A percentile compares a stretch with the other conserved stretches of the same genome.
These are phyloP conservation scores for Meandrusa payeni DNA, from an alignment of 2,888 invertebrate species.

Conservation along the genomic window DNA sequence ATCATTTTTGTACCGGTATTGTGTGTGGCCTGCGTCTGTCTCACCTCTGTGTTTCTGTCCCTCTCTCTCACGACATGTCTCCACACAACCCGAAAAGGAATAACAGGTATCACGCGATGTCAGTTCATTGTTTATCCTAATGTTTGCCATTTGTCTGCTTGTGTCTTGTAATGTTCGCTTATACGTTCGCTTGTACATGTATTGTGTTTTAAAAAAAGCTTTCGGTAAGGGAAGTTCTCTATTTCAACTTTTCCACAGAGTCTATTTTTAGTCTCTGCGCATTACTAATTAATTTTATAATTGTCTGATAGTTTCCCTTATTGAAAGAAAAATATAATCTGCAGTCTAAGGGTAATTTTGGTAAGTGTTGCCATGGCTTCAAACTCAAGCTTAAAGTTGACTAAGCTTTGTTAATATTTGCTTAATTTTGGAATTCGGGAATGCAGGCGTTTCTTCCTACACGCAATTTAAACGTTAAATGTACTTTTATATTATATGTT, in stretches of 20 bases:
- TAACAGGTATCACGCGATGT: slow-evolving; percentile 75
- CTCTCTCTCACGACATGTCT: slow-evolving; percentile 76
- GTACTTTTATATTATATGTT: too few species aligned
- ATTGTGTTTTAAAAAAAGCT: background rate
- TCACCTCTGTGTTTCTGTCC: slow-evolving; percentile 80
- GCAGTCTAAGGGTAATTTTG: background rate
- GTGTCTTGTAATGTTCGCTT: slow-evolving; percentile 69
- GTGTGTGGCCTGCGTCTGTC: slow-evolving; percentile 76
- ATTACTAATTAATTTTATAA: too few species aligned
- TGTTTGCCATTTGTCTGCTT: slow-evolving; percentile 57
- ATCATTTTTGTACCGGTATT: slow-evolving; percentile 26
- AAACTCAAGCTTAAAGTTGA: slow-evolving; percentile 1
- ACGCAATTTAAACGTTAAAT: too few species aligned
- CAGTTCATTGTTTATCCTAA: slow-evolving; percentile 48
- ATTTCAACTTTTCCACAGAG: too few species aligned
- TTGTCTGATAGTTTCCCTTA: background rate
- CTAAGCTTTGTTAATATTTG: slow-evolving; percentile 11
- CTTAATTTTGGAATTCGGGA: too few species aligned
- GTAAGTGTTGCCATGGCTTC: slow-evolving; percentile 1
- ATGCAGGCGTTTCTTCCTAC: too few species aligned
- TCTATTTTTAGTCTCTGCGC: too few species aligned
- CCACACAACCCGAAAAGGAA: slow-evolving; percentile 75
- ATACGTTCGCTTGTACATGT: slow-evolving; percentile 23
- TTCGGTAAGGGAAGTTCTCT: background rate
- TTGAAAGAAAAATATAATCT: background rate